Evolutionary conservation across 2,888 invertebrate genomes (phyloP).

Genomic region (Trachelus iudaicus): DNA sequence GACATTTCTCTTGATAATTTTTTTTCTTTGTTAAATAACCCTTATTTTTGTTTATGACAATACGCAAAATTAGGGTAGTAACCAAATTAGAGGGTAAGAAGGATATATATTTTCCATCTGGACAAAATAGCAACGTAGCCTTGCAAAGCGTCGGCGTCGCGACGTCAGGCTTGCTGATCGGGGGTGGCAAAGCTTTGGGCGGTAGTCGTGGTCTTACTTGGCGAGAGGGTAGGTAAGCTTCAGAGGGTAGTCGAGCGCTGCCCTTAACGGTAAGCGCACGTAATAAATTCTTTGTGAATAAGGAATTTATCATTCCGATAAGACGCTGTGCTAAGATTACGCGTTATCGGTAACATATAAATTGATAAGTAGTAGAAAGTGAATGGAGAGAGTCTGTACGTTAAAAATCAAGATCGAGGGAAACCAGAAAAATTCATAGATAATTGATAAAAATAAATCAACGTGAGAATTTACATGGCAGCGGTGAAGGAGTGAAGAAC

Average conservation of each 20-base stretch:
- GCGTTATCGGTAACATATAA: background rate
- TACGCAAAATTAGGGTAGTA: background rate
- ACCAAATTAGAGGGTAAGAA: background rate
- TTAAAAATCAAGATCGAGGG: background rate
- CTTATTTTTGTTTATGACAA: background rate
- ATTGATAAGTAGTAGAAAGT: background rate
- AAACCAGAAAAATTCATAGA: background rate
- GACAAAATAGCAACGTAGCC: slow-evolving; percentile 5
- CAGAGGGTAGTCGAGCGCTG: slow-evolving; percentile 19
- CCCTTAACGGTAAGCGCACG: slow-evolving; percentile 9
- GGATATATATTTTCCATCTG: background rate
- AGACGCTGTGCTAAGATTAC: background rate
- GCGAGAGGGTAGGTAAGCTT: background rate
- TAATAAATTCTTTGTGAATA: background rate
- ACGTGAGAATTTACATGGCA: background rate
- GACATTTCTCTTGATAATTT: background rate
- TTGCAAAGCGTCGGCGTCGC: slow-evolving; percentile 20
- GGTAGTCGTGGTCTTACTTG: slow-evolving; percentile 18
- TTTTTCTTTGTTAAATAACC: background rate
- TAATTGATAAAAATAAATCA: background rate
- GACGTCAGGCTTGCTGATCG: slow-evolving; percentile 6
- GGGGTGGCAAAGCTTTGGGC: background rate
- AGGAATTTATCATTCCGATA: background rate
- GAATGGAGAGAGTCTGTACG: background rate
- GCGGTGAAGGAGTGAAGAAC: background rate